Conservation (phyloP, 2,888 invertebrate genomes). For the Mythimna vitellina region DNA sequence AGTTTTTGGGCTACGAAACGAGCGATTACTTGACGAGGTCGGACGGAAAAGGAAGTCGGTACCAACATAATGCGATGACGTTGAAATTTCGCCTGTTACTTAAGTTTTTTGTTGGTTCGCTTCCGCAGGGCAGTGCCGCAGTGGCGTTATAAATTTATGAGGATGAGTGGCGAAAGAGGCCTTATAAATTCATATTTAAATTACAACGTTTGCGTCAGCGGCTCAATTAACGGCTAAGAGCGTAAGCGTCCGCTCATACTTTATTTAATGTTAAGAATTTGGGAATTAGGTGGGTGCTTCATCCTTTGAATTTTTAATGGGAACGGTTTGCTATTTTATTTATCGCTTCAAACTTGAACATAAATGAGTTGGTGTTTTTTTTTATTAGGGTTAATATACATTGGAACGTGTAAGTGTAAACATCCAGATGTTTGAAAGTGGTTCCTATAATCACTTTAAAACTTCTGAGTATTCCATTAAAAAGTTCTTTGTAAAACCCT, state of each 20-base stretch:
- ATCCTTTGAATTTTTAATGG: conserved; percentile 33
- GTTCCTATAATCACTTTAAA: background rate
- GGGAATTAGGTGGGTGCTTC: conserved; percentile 28
- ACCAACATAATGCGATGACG: conserved; percentile 45
- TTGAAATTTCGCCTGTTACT: conserved; percentile 43
- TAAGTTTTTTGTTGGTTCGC: conserved; percentile 37
- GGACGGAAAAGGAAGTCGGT: conserved; percentile 31
- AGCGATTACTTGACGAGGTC: conserved; percentile 27
- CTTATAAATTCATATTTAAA: conserved; percentile 60
- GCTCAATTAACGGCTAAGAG: conserved; percentile 52
- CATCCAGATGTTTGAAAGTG: background rate
- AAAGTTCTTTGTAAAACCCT: background rate
- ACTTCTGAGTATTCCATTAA: background rate
- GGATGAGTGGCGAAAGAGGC: conserved; percentile 49
- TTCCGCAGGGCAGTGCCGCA: conserved; percentile 54
- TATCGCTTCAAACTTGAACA: conserved; percentile 7
- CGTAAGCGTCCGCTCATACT: conserved; percentile 52
- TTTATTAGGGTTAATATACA: background rate
- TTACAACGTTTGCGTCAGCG: conserved; percentile 50
- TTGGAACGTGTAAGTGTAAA: background rate
- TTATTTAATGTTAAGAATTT: conserved; percentile 58
- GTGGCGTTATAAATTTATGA: conserved; percentile 55
- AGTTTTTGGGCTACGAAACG: conserved; percentile 25
- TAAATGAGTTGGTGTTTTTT: background rate
- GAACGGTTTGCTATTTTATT: conserved; percentile 29